Base-by-base conservation (phyloP, 1,140 invertebrate species). In the Procambarus virginalis region DNA sequence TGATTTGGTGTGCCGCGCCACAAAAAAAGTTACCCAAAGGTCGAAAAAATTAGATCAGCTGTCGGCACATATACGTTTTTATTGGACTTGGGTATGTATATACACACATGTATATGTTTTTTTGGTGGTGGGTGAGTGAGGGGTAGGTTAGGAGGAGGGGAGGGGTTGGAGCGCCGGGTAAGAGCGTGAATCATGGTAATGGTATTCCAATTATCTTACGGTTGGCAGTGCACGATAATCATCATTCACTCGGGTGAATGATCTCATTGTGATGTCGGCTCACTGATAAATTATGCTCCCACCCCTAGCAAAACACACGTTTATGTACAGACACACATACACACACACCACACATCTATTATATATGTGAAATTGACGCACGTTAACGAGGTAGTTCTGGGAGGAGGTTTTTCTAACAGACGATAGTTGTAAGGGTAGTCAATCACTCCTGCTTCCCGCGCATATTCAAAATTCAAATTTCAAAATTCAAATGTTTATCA, bases 151-250 rank as follows among this genome's bases (percentile, higher is more conserved):
- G 34, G 34, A 34, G 34, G 34, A 1, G 34, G 34, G 34, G 34
- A 34, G 55, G 14, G 55, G 8, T 17, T 68, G 17, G 10, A 68
- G 2, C 4, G 14, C 64, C 14, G 17, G 12, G 5, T 68, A 17
- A n/a, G 17, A 68, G 20, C 1, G n/a, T 17, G 17, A 68, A 68
- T 68, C 64, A 68, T 17, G 20, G 4, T 58, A 58, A 58, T 68
- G 17, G 4, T 68, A 68, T 68, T 68, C 64, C 17, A 68, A 68
- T 68, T 68, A 68, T n/a, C 64, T 17, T 68, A 17, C 17, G 64
- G 64, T 68, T 68, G 64, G 64, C 64, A n/a, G 64, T 68, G 17
- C 64, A 68, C 64, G 64, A 68, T 58, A 68, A 68, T 68, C 64
- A 68, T 68, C 12, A 68, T 68, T 68, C 64, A 68, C 64, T 68